These are phyloP conservation scores for Oxyura jamaicensis DNA, from an alignment of 2,113 vertebrate genomes.

Conservation along the genomic window DNA sequence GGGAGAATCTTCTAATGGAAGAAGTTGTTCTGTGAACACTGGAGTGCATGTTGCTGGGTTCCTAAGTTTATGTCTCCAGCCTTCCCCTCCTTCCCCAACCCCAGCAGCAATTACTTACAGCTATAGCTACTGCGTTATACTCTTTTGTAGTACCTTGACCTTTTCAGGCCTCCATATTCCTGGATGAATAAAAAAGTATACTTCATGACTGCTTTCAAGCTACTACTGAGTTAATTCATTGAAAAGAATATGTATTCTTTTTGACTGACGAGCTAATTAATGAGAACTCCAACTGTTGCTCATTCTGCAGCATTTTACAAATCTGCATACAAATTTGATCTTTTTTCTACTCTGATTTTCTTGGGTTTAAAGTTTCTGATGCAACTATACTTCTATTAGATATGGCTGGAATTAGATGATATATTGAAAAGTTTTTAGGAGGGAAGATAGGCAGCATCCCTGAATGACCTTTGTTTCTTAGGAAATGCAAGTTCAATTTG, in stretches of 20 bases:
- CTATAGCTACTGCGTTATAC: not conserved
- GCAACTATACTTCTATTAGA: not conserved
- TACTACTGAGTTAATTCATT: not conserved
- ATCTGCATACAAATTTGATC: not conserved
- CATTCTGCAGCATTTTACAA: not conserved
- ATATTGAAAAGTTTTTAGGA: not conserved
- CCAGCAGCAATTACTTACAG: not conserved
- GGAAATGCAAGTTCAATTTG: not conserved
- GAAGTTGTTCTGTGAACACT: not conserved
- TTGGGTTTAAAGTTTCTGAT: not conserved
- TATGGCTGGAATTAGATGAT: not conserved
- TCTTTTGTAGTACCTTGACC: not conserved
- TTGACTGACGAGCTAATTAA: not conserved
- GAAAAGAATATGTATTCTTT: not conserved
- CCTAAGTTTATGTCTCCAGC: not conserved
- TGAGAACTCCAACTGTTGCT: not conserved
- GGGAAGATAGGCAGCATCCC: not conserved
- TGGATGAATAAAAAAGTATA: not conserved
- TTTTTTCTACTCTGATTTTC: not conserved
- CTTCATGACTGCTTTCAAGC: not conserved
- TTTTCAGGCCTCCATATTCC: not conserved
- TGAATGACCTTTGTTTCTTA: not conserved
- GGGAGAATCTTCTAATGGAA: not conserved
- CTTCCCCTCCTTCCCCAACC: not conserved
- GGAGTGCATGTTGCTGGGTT: not conserved